Conservation (phyloP, 2,888 invertebrate species). For the Acleris laterana region DNA sequence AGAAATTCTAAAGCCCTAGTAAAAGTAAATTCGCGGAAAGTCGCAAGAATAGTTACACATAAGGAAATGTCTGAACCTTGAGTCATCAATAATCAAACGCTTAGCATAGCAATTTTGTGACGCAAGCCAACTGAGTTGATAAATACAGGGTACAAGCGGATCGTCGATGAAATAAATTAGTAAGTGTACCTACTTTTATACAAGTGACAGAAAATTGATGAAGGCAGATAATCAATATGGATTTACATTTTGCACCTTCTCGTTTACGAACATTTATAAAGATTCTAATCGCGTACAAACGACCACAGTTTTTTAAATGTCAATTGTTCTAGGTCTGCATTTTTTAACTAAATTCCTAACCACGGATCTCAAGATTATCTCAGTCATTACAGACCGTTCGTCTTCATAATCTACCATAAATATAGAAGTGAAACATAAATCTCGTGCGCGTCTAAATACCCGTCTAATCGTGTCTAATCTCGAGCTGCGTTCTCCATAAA, state of each 20-base stretch:
- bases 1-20: slow-evolving; percentile 28
- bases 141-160: slow-evolving; percentile 7
- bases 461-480: slow-evolving; percentile 33
- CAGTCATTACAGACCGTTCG: slow-evolving; percentile 2
- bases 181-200: no score
- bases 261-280: no score
- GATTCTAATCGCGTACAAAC: no score
- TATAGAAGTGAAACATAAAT: slow-evolving; percentile 31
- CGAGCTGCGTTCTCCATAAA: slow-evolving; percentile 35
- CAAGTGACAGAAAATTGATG: not conserved
- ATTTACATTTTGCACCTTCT: no score
- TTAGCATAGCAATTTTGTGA: slow-evolving; percentile 26
- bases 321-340: no score
- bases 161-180: not conserved
- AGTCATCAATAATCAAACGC: slow-evolving; percentile 28
- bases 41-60: slow-evolving; percentile 19
- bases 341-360: not conserved
- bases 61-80: slow-evolving; percentile 29
- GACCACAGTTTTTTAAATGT: no score
- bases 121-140: slow-evolving; percentile 18
- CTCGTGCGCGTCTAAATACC: slow-evolving; percentile 31
- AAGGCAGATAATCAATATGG: not conserved
- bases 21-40: slow-evolving; percentile 34
- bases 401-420: slow-evolving; percentile 26
- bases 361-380: slow-evolving; percentile 14